These are phyloP conservation scores for Berghia stephanieae DNA, from an alignment of 1,140 invertebrate species.

Conservation along the genomic window DNA sequence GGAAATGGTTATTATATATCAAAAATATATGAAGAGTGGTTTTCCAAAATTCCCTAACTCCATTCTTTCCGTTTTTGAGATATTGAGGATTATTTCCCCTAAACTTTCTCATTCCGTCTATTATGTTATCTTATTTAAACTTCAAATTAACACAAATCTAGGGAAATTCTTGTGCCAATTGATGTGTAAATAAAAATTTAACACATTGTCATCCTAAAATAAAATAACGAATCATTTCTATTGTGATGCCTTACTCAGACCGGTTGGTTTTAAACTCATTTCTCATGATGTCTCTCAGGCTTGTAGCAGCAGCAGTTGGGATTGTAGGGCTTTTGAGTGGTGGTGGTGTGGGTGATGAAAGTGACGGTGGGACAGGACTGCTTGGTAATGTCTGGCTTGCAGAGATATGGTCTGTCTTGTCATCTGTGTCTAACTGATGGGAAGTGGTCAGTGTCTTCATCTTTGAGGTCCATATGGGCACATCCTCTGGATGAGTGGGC, in stretches of 20 bases:
- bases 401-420: background rate
- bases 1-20: too few relatives aligned
- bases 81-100: too few relatives aligned
- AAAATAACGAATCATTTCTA: constrained; percentile 12
- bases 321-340: background rate
- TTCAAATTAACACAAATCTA: too few relatives aligned
- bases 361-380: background rate
- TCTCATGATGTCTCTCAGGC: constrained; percentile 53
- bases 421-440: background rate
- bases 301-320: too few relatives aligned
- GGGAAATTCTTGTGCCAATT: too few relatives aligned
- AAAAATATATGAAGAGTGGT: too few relatives aligned
- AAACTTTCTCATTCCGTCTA: too few relatives aligned
- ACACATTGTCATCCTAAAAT: too few relatives aligned
- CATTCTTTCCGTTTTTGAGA: too few relatives aligned
- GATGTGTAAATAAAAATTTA: too few relatives aligned
- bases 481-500: constrained; percentile 25
- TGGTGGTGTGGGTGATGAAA: background rate
- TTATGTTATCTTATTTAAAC: too few relatives aligned
- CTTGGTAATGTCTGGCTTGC: background rate
- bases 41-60: too few relatives aligned
- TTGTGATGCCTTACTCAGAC: background rate
- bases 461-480: constrained; percentile 13
- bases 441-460: background rate
- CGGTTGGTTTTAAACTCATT: constrained; percentile 38